Base-by-base conservation (phyloP, 1,140 invertebrate species). In the Listronotus bonariensis region DNA sequence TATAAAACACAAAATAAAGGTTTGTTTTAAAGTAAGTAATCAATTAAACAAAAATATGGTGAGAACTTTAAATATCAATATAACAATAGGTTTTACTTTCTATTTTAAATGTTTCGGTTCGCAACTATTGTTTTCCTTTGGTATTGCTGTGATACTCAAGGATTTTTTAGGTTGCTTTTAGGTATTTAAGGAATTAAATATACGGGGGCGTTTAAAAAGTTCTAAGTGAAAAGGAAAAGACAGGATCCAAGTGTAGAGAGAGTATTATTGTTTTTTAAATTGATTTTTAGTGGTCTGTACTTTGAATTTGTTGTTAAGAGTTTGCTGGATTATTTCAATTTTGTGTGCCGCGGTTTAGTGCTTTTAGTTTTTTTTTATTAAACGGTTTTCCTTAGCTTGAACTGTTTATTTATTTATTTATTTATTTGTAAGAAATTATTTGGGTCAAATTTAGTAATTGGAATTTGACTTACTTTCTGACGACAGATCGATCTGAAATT, bases 1-100 rank as follows among this genome's bases (percentile, higher is more conserved):
- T n/a, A n/a, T n/a, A n/a, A n/a, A n/a, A n/a, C n/a, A n/a, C n/a
- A n/a, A n/a, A n/a, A n/a, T n/a, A n/a, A n/a, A n/a, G n/a, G n/a
- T n/a, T n/a, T n/a, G n/a, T n/a, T n/a, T n/a, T n/a, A n/a, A n/a
- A n/a, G n/a, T n/a, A n/a, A n/a, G n/a, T n/a, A n/a, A n/a, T n/a
- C n/a, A n/a, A n/a, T n/a, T n/a, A n/a, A n/a, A n/a, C n/a, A 36
- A 52, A 52, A 34, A 11, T 14, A 20, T 8, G 32, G 15, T 55
- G 17, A 55, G 53, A 41, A 55, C 34, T 38, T 41, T 55, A 55
- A 55, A 55, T 55, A 55, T 40, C 53, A 55, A 40, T 53, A 3
- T 17, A 18, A 41, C 53, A 55, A 55, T 55, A 55, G 14, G 12
- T 55, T 41, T 55, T 55, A 40, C 53, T 55, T 55, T 55, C 53